These are phyloP conservation scores for Sphyrna mokarran DNA, from an alignment of 2,113 vertebrate genomes.

Conservation along the genomic window DNA sequence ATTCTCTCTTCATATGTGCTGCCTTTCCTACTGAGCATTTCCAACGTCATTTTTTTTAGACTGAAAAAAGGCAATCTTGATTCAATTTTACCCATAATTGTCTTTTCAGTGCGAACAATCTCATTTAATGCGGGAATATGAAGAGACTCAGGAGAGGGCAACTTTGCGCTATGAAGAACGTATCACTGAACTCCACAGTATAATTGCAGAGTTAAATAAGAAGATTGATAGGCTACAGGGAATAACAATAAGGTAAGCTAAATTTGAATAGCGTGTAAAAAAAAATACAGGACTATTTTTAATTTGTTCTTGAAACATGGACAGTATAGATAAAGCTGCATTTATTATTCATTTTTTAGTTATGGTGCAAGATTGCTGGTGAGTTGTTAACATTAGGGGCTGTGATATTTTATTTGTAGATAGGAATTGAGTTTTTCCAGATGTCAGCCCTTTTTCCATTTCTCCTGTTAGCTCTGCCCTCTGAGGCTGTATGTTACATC, in stretches of 20 bases:
- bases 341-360: background rate
- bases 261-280: background rate
- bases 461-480: background rate
- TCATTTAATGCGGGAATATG: conserved; percentile 73
- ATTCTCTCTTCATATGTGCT: background rate
- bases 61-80: background rate
- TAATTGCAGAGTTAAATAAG: conserved; percentile 80
- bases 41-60: background rate
- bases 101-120: conserved; percentile 68
- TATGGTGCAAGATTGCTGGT: background rate
- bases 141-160: conserved; percentile 72
- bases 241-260: conserved; percentile 62
- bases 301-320: background rate
- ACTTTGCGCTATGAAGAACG: conserved; percentile 72
- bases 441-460: background rate
- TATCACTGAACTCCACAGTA: conserved; percentile 75
- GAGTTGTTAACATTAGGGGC: background rate
- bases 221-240: conserved; percentile 75
- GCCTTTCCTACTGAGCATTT: background rate
- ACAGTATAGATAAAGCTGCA: background rate
- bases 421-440: background rate
- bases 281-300: background rate
- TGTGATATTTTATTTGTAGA: background rate
- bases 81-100: background rate
- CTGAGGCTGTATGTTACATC: background rate